Conservation (phyloP, 35 echinoderm and acorn worm species). For the Apostichopus japonicus region DNA sequence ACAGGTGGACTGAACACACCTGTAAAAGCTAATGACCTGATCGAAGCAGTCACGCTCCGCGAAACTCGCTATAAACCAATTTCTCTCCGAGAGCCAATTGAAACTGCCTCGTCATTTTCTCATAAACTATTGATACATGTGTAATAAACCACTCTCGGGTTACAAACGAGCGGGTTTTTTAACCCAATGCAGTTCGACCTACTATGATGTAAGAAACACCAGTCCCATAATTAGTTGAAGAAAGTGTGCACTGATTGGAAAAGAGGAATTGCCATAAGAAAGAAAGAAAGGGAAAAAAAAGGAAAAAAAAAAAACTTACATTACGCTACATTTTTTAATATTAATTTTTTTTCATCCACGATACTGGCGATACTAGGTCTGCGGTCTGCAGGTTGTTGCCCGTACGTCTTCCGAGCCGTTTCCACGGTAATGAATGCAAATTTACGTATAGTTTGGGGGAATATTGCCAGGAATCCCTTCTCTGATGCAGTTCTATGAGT, state of each 20-base stretch:
- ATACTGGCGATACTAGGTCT: neutral
- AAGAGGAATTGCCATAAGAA: constrained; percentile 18
- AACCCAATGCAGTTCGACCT: constrained; percentile 36
- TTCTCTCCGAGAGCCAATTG: neutral
- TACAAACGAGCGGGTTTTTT: constrained; percentile 32
- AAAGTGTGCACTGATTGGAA: constrained; percentile 54
- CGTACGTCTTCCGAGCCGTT: neutral
- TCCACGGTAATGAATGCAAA: constrained; percentile 38
- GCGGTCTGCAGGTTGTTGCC: constrained; percentile 45
- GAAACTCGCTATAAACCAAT: constrained; percentile 11
- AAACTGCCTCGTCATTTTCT: constrained; percentile 41
- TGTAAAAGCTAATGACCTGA: constrained; percentile 36
- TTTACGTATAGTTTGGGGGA: constrained; percentile 34
- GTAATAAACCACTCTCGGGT: constrained; percentile 38
- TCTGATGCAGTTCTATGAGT: constrained; percentile 9
- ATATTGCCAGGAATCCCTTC: constrained; percentile 18
- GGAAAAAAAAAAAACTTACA: too few species aligned
- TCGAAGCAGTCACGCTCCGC: constrained; percentile 40
- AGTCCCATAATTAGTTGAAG: constrained; percentile 15
- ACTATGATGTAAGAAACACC: constrained; percentile 45
- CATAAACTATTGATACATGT: constrained; percentile 49
- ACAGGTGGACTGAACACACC: constrained; percentile 42
- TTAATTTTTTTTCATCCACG: neutral
- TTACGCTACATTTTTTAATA: neutral
- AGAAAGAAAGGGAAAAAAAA: too few species aligned